phyloP scores from a whole-genome alignment of 2,797 vertebrate genomes.

The Lycodopsis pacificus region DNA sequence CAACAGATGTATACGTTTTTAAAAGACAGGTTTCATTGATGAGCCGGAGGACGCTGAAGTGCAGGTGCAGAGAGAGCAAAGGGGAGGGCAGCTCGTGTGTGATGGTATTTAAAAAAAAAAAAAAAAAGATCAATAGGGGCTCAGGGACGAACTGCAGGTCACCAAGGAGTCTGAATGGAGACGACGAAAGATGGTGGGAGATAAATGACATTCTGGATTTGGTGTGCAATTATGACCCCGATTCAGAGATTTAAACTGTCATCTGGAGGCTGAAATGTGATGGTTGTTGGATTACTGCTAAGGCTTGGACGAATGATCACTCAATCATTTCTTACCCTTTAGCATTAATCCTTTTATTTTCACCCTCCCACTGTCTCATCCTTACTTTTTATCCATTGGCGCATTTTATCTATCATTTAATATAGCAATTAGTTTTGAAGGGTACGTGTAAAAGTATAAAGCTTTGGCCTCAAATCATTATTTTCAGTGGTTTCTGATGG shows the following conservation, averaged over 20 bases:
- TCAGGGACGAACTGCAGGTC: slow-evolving; percentile 55
- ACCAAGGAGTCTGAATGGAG: slow-evolving; percentile 55
- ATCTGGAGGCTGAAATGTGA: slow-evolving; percentile 40
- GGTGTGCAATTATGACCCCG: slow-evolving; percentile 56
- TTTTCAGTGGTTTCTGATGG: slow-evolving; percentile 8
- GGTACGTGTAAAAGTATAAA: not conserved
- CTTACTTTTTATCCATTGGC: not conserved
- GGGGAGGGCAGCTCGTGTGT: slow-evolving; percentile 22
- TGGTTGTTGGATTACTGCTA: slow-evolving; percentile 27
- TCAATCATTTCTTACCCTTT: slow-evolving; percentile 10
- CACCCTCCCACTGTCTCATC: not conserved
- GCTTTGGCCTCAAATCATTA: not conserved
- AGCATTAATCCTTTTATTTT: slow-evolving; percentile 22
- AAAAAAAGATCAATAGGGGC: slow-evolving; percentile 50
- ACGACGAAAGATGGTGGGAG: slow-evolving; percentile 56
- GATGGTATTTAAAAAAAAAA: slow-evolving; percentile 26
- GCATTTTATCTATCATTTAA: not conserved
- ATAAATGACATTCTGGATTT: slow-evolving; percentile 56
- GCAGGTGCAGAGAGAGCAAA: slow-evolving; percentile 63
- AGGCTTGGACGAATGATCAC: slow-evolving; percentile 22
- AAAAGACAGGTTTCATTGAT: slow-evolving; percentile 68
- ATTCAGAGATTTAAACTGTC: slow-evolving; percentile 58
- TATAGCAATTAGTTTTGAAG: not conserved
- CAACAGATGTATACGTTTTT: slow-evolving; percentile 70
- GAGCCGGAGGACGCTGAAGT: slow-evolving; percentile 47